Base-by-base conservation (phyloP, 1,140 invertebrate species). In the Drosophila lacteicornis region DNA sequence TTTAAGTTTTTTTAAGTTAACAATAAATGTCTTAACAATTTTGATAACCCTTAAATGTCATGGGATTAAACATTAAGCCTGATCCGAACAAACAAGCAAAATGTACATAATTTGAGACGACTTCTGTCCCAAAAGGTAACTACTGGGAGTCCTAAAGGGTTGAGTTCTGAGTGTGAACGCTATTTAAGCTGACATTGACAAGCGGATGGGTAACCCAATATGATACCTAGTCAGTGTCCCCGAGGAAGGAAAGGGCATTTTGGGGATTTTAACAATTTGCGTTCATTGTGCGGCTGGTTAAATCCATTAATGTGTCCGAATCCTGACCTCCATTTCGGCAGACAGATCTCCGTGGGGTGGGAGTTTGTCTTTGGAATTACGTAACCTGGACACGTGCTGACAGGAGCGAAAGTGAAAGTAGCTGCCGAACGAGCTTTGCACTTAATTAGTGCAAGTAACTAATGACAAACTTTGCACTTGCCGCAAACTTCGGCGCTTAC, bases 391-490 rank as follows among this genome's bases (percentile, higher is more conserved):
- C 74, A 78, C 75, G 75, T 78, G 76, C 43, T 66, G 60, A 40
- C 75, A 75, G 43, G 43, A 22, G 47, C 45, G 38, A 76, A 59
- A 59, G 46, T 57, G 53, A 59, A 58, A 55, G 60, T 45, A 42
- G n/a, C 33, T 40, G 36, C 17, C 22, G 25, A 36, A 36, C 22
- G 50, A 40, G 75, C 45, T 78, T 78, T 78, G 66, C 75, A 78
- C 75, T 70, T 78, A 79, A 79, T 79, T 78, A 79, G 65, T 53
- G 65, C 75, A 62, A 78, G 55, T 70, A 78, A 78, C 65, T 78
- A 78, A 78, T 78, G 75, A 78, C 75, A 78, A 79, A 78, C 63
- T 78, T 78, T 62, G 57, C 74, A 78, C 63, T 78, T 43, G 46
- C 49, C 42, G 15, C 33, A 25, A 27, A 43, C 25, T 51, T 76